These are phyloP conservation scores for Atractosteus spatula DNA, from an alignment of 2,113 vertebrate genomes.

Conservation along the genomic window DNA sequence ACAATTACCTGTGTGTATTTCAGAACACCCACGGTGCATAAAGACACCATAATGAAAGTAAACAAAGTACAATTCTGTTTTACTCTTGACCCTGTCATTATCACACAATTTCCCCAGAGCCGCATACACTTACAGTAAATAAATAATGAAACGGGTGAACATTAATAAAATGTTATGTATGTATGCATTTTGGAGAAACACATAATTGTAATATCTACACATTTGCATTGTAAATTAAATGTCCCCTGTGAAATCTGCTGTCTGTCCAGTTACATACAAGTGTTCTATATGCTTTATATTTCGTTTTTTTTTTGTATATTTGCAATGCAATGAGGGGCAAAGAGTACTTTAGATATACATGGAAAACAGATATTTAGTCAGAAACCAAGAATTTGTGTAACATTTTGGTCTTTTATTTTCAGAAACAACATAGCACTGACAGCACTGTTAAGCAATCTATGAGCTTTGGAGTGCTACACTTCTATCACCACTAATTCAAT, in stretches of 20 bases:
- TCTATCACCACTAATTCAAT: conserved; percentile 22
- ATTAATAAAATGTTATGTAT: too few relatives aligned
- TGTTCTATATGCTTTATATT: neutral
- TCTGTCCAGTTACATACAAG: conserved; percentile 12
- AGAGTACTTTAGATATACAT: neutral
- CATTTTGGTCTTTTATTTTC: conserved; percentile 11
- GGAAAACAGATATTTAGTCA: conserved; percentile 22
- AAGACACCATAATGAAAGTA: too few relatives aligned
- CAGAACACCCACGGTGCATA: too few relatives aligned
- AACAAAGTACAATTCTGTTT: too few relatives aligned
- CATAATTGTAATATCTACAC: too few relatives aligned
- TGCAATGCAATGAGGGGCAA: neutral
- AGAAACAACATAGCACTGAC: conserved; percentile 19
- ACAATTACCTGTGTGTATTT: too few relatives aligned
- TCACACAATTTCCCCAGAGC: too few relatives aligned
- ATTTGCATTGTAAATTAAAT: conserved; percentile 5
- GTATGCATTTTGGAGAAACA: too few relatives aligned
- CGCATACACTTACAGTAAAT: too few relatives aligned
- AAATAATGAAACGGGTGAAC: too few relatives aligned
- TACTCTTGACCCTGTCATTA: too few relatives aligned
- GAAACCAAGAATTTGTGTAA: conserved; percentile 21
- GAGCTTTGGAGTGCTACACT: neutral
- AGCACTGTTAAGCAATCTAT: conserved; percentile 19
- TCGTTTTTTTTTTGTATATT: neutral
- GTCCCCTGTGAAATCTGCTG: conserved; percentile 11